Evolutionary conservation across 2,113 vertebrate species (phyloP), one percentile per base, ranked within the genome.

Genomic region (Leiothrix lutea): DNA sequence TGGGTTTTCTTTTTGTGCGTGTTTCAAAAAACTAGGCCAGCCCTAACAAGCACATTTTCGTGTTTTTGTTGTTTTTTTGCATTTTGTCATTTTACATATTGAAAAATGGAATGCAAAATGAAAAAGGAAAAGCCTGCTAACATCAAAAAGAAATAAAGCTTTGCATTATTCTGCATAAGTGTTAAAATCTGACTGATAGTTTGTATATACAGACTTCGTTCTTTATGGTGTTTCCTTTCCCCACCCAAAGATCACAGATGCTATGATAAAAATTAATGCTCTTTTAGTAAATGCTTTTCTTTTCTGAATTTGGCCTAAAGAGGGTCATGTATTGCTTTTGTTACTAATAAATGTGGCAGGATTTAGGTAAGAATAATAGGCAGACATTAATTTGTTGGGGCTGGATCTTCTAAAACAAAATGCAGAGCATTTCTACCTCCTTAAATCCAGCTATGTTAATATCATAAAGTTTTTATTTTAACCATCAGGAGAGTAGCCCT

Each of bases 61-160:
- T 96, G 95, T 95, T 94, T 96, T 95, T 95, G 94, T 90, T 83
- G 67, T 42, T 92, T 96, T 92, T 92, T 95, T 95, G 75, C 86
- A 56, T 97, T 95, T 97, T 97, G 96, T 95, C 94, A 97, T 96
- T 91, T 96, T 95, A 92, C 92, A 51, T 96, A 95, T 95, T 95
- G 95, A 94, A 90, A 90, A 94, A 81, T 56, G 53, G 75, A 89
- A 96, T 80, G 94, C 66, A 93, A 74, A 35, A 67, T 91, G 85
- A 86, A 94, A 89, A 86, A 77, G 33, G 72, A 77, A 65, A 66
- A 78, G 57, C 79, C 57, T 89, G 84, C 70, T 95, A 79, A 80
- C 80, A 86, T 87, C 70, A 94, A 90, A 96, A 93, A 90, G 80
- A 91, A 93, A 83, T 83, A 95, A 96, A 97, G 90, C 90, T 94